A percentile compares a stretch with the other conserved stretches of the same genome.
These are phyloP conservation scores for Sturnus vulgaris DNA, from an alignment of 2,113 vertebrate species.

Conservation along the genomic window DNA sequence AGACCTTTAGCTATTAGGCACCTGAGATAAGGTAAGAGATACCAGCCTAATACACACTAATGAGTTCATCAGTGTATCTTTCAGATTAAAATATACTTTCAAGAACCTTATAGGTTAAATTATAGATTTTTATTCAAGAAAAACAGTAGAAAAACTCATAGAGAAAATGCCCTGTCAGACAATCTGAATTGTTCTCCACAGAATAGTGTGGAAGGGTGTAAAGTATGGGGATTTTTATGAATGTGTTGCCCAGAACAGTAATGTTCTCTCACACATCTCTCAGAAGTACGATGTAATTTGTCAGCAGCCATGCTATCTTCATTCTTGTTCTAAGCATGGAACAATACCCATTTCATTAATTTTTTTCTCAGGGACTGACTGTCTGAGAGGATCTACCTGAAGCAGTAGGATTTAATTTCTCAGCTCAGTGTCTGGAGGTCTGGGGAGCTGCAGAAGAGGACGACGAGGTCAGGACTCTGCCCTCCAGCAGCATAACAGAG, in stretches of 20 bases:
- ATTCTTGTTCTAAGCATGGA: background rate
- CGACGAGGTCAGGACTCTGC: background rate
- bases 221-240: background rate
- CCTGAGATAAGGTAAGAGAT: conserved; percentile 49
- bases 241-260: background rate
- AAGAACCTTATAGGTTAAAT: background rate
- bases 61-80: background rate
- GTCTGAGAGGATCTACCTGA: background rate
- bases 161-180: background rate
- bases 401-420: background rate
- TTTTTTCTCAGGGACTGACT: background rate
- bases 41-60: background rate
- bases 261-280: background rate
- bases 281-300: background rate
- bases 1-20: conserved; percentile 28
- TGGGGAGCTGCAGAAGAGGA: background rate
- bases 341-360: background rate
- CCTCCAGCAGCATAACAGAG: conserved; percentile 19
- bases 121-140: background rate
- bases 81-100: background rate
- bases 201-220: background rate
- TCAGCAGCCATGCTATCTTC: background rate
- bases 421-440: background rate
- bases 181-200: background rate
- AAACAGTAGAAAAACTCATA: background rate